phyloP scores from a whole-genome alignment of 2,888 invertebrate species.

The Acheta domesticus region DNA sequence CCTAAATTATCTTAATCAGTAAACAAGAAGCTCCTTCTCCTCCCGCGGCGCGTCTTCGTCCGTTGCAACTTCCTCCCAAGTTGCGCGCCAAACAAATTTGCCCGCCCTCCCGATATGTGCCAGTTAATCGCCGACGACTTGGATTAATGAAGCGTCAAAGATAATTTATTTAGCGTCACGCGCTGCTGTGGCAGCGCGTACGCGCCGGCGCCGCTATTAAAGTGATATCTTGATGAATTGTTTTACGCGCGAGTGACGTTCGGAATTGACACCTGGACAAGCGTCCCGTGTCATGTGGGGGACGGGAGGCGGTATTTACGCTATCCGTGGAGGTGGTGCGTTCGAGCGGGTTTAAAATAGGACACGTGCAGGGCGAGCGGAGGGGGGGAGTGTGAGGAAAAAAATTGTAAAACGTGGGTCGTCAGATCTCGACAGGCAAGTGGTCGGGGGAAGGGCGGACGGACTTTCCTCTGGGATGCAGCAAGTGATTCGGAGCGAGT shows the following conservation, averaged over 20 bases:
- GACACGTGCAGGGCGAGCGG: background rate
- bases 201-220: background rate
- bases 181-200: background rate
- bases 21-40: background rate
- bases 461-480: too few relatives aligned
- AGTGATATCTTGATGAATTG: background rate
- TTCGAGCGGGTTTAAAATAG: background rate
- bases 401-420: background rate
- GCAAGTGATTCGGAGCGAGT: too few relatives aligned
- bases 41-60: too few relatives aligned
- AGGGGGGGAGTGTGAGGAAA: background rate
- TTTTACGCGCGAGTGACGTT: background rate
- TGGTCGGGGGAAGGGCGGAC: too few relatives aligned
- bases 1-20: constrained; percentile 1
- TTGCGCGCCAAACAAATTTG: background rate
- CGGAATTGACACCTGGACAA: background rate
- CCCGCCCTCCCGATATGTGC: background rate
- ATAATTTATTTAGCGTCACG: background rate
- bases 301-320: background rate
- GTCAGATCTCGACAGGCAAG: too few relatives aligned
- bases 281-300: background rate
- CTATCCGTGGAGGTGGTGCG: background rate
- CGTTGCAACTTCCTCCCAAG: background rate
- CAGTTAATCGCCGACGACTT: background rate
- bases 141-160: constrained; percentile 18